Base-by-base conservation (phyloP, 2,113 vertebrate species). In the Cyprinodon tularosa region DNA sequence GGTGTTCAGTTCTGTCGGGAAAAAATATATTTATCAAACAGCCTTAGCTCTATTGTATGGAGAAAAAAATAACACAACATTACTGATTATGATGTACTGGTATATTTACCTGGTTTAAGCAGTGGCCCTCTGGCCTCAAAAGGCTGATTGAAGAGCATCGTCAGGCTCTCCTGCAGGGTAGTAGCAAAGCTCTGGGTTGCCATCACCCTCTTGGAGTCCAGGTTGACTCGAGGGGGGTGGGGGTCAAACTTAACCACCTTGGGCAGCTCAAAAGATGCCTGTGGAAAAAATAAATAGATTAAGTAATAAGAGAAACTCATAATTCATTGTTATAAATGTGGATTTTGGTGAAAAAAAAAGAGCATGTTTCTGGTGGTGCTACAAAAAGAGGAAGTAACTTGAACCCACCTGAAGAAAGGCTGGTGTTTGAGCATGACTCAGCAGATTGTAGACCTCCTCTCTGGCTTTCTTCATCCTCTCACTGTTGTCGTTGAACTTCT, bases 391-490 rank as follows among this genome's bases (percentile, higher is more conserved):
- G 14, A n/a, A n/a, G 50, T n/a, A 6, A 11, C 2, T 50, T 53
- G 0, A 20, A n/a, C 80, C 80, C 89, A 98, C 97, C 97, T 96
- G 95, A 17, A 98, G 91, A 86, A 98, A 97, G 12, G 92, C 77
- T 4, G 94, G 3, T 0, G 95, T 91, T 0, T 96, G 94, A 0
- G 40, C 73, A 75, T 95, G 93, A 8, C 71, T 83, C 90, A 98
- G 88, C 38, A 91, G 79, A 38, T 64, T 82, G 80, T 94, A 91
- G 66, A 96, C 77, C 53, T 93, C 72, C 4, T 89, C 93, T 82
- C 77, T 93, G 72, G 92, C 71, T 3, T 50, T 75, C 37, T 89
- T 90, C 78, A 97, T 93, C 87, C 93, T 95, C 0, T 73, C 90
- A 12, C 89, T 88, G 82, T 96, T 97, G 77, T 89, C 92, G 45